Evolutionary conservation across 2,113 vertebrate genomes (phyloP).

Genomic region (Tragulus kanchil): DNA sequence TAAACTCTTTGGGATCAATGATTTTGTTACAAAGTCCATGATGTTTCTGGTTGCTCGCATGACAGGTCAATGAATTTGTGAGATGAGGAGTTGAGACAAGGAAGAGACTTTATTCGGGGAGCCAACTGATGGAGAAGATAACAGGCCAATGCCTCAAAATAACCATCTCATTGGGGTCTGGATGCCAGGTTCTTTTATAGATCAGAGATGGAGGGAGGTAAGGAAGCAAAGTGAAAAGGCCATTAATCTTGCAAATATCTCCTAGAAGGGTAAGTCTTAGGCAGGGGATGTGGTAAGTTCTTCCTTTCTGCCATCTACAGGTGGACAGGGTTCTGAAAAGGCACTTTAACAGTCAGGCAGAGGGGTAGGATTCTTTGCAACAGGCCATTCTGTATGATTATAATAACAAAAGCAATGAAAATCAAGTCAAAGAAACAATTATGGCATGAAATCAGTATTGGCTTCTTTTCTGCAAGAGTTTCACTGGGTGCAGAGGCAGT

Average conservation of each 20-base stretch:
- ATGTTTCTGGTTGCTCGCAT: fast-evolving
- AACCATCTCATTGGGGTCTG: background rate
- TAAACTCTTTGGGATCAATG: background rate
- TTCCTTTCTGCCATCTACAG: background rate
- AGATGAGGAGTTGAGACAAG: background rate
- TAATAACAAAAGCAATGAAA: background rate
- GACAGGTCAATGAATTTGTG: background rate
- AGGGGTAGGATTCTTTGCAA: background rate
- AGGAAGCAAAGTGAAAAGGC: background rate
- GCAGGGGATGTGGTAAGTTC: background rate
- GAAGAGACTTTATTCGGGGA: background rate
- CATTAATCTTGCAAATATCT: background rate
- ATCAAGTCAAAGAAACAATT: background rate
- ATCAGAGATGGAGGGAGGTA: background rate
- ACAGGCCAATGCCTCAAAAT: background rate
- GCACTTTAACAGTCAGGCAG: background rate
- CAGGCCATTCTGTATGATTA: background rate
- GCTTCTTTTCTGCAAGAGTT: background rate
- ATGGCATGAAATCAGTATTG: background rate
- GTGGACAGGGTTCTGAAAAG: background rate
- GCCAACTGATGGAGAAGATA: background rate
- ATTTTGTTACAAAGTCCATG: background rate
- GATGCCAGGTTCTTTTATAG: background rate
- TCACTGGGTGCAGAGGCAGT: background rate
- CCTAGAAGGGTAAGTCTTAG: background rate